Percentiles rank a stretch among this genome's conserved stretches.
Conservation (phyloP, 2,797 vertebrate species). For the Lutjanus campechanus region DNA sequence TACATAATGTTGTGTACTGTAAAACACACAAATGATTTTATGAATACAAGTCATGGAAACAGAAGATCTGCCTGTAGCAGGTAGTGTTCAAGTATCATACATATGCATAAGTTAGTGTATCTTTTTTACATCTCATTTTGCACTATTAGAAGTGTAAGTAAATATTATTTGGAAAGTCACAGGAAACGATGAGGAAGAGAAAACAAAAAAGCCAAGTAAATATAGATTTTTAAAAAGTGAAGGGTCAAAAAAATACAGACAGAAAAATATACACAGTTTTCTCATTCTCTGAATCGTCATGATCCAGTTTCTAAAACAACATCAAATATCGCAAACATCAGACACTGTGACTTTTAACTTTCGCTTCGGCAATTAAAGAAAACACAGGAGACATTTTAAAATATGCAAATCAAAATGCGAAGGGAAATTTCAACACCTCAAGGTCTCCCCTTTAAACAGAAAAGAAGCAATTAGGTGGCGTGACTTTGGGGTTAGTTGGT, state of each 20-base stretch:
- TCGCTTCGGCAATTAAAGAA: constrained; percentile 42
- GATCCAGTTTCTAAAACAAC: background rate
- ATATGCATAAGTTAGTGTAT: background rate
- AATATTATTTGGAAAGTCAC: background rate
- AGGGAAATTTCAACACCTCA: constrained; percentile 28
- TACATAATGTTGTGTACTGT: background rate
- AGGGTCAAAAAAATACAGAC: background rate
- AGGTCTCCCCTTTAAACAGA: constrained; percentile 39
- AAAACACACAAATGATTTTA: background rate
- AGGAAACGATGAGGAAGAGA: background rate
- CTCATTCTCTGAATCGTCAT: background rate
- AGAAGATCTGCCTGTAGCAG: background rate
- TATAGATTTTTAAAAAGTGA: background rate
- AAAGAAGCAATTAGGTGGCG: constrained; percentile 30
- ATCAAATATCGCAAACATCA: constrained; percentile 15
- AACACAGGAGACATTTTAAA: constrained; percentile 41
- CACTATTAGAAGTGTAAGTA: background rate
- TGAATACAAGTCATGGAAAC: background rate
- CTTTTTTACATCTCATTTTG: background rate
- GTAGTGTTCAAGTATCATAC: background rate
- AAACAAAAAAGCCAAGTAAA: background rate
- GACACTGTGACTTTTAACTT: constrained; percentile 44
- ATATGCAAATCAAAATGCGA: constrained; percentile 47
- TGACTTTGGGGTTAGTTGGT: constrained; percentile 7
- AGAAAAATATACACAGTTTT: background rate